Conservation (phyloP, 2,113 vertebrate genomes). For the human region DNA sequence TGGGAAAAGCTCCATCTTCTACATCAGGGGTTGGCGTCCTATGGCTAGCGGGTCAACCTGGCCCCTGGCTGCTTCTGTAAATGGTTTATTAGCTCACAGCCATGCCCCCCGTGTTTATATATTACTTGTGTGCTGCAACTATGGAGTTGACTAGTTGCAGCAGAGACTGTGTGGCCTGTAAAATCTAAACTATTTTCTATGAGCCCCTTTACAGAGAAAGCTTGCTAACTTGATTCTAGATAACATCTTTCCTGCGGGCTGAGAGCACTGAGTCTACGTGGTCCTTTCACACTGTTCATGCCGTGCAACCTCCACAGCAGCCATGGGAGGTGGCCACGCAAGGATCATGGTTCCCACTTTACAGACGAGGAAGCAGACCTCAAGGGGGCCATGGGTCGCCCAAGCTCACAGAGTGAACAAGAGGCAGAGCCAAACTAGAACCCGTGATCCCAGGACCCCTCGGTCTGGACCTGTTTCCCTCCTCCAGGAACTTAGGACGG, state of each 20-base stretch:
- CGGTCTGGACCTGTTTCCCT: neutral
- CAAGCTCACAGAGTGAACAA: neutral
- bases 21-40: neutral
- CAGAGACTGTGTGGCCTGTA: neutral
- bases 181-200: neutral
- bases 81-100: neutral
- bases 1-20: neutral
- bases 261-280: neutral
- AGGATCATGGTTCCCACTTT: too few species aligned
- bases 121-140: neutral
- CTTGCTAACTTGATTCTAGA: neutral
- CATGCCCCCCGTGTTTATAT: rapidly evolving
- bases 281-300: rapidly evolving
- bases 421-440: neutral
- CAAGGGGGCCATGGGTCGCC: rapidly evolving
- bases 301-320: rapidly evolving
- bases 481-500: too few species aligned
- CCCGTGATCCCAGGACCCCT: neutral
- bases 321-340: neutral
- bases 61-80: neutral
- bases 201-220: neutral
- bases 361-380: neutral
- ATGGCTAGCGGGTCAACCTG: rapidly evolving
- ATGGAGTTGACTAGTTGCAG: neutral
- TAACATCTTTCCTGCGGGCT: neutral